A percentile compares a stretch with the other conserved stretches of the same genome.
Conservation (phyloP, 2,888 invertebrate genomes). For the Tetramorium bicarinatum region DNA sequence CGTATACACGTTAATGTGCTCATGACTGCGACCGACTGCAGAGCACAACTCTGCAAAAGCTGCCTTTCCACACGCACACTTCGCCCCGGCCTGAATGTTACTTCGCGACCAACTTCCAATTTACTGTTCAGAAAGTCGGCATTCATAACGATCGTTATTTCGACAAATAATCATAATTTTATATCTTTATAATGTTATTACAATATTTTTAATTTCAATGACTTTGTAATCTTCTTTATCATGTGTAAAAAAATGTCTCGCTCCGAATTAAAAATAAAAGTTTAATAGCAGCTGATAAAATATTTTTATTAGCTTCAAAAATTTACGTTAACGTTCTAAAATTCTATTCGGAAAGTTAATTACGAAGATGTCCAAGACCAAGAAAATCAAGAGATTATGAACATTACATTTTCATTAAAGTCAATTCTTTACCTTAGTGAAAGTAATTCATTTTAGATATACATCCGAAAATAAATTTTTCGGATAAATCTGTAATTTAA, state of each 20-base stretch:
- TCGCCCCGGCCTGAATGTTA: not conserved
- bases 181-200: not conserved
- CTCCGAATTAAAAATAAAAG: conserved; percentile 8
- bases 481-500: not conserved
- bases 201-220: not conserved
- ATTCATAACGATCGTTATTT: not conserved
- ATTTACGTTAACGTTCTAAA: not conserved
- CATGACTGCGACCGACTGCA: conserved; percentile 29
- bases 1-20: conserved; percentile 25
- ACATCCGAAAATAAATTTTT: not conserved
- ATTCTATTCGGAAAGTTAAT: not conserved
- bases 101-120: conserved; percentile 29
- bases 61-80: conserved; percentile 10
- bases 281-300: too few relatives aligned
- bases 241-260: not conserved
- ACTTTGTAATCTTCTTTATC: not conserved
- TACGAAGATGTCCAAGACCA: not conserved
- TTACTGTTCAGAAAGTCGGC: not conserved
- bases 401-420: not conserved
- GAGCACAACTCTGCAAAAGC: conserved; percentile 20
- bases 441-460: not conserved
- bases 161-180: conserved; percentile 6
- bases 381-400: not conserved
- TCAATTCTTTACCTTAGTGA: not conserved
- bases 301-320: not conserved